Evolutionary conservation across 2,797 vertebrate species (phyloP).

Genomic region (Pantherophis vulpinus): DNA sequence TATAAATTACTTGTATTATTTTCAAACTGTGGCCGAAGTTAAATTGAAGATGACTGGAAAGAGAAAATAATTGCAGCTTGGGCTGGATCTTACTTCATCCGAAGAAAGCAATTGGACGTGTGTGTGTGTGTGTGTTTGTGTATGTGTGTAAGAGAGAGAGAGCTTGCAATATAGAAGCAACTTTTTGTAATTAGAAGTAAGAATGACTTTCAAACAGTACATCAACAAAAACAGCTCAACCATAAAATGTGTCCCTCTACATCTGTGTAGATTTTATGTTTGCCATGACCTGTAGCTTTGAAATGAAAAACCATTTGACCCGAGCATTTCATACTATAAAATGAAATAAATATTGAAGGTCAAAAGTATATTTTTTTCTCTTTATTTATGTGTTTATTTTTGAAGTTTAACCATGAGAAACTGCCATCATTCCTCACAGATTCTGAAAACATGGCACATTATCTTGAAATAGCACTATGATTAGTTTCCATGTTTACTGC

Average conservation of each 20-base stretch:
- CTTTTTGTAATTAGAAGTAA: not conserved
- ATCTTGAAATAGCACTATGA: constrained; percentile 13
- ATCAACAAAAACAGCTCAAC: constrained; percentile 32
- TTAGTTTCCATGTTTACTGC: constrained; percentile 43
- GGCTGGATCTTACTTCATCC: not conserved
- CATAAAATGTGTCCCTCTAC: not conserved
- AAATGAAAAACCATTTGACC: constrained; percentile 49
- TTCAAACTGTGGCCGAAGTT: not conserved
- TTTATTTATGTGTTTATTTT: constrained; percentile 28
- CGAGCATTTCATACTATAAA: constrained; percentile 45
- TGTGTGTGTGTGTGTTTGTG: not conserved
- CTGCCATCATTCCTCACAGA: constrained; percentile 15
- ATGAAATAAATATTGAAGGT: constrained; percentile 50
- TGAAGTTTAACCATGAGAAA: constrained; percentile 33
- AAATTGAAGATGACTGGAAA: not conserved
- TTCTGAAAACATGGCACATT: constrained; percentile 20
- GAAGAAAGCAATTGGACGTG: not conserved
- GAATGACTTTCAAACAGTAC: constrained; percentile 6
- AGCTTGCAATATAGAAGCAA: constrained; percentile 8
- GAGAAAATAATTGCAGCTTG: not conserved
- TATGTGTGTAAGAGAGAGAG: not conserved
- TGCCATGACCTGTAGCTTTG: constrained; percentile 34
- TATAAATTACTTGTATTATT: not conserved
- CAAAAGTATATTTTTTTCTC: constrained; percentile 36
- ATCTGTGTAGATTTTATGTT: constrained; percentile 14